Conservation (phyloP, 1,140 invertebrate genomes). For the Ceratosolen fusciceps region DNA sequence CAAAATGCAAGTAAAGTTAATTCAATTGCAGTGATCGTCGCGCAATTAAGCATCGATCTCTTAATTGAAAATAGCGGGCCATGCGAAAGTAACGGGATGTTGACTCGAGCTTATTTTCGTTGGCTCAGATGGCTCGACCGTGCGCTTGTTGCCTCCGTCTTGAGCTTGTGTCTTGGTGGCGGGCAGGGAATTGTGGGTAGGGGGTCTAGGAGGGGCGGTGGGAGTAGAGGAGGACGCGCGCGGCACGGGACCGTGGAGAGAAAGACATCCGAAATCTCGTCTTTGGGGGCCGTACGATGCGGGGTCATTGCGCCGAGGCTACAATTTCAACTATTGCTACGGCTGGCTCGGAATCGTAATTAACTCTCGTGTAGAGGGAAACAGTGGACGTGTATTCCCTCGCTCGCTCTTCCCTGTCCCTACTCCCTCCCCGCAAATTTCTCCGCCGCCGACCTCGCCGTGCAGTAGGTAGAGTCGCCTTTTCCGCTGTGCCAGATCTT, state of each 20-base stretch:
- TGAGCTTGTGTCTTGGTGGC: not conserved
- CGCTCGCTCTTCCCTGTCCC: too few species aligned
- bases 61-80: slow-evolving; percentile 39
- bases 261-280: too few species aligned
- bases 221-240: not conserved
- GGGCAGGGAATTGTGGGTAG: not conserved
- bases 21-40: not conserved
- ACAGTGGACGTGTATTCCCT: too few species aligned
- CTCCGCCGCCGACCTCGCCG: slow-evolving; percentile 13
- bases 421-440: not conserved
- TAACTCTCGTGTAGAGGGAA: too few species aligned
- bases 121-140: not conserved
- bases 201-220: not conserved
- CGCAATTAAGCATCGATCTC: slow-evolving; percentile 28
- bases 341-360: too few species aligned
- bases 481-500: not conserved
- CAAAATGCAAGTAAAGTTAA: not conserved
- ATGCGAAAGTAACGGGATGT: not conserved
- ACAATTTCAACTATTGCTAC: too few species aligned
- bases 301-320: too few species aligned
- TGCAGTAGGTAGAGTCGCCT: too few species aligned
- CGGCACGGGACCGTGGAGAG: not conserved
- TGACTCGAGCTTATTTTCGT: too few species aligned
- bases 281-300: too few species aligned
- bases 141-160: too few species aligned